These are phyloP conservation scores for Petrocephalus sullivani DNA, from an alignment of 2,797 vertebrate genomes.

Conservation along the genomic window DNA sequence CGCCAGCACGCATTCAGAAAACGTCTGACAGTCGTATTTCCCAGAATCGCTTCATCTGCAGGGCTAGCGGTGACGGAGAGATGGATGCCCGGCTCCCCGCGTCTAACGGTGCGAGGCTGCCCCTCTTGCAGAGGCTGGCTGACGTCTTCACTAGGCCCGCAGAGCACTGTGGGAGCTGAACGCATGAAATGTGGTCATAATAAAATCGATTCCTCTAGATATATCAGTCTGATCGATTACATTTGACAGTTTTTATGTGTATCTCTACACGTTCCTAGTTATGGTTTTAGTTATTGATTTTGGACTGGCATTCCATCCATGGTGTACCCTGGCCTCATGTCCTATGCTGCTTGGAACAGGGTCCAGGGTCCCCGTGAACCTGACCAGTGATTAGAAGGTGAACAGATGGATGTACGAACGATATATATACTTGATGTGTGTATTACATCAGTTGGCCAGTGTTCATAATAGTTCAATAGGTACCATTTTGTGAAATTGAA, in stretches of 20 bases:
- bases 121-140: neutral
- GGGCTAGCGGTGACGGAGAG: neutral
- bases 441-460: neutral
- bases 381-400: neutral
- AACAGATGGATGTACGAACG: neutral
- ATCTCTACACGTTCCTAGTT: neutral
- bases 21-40: neutral
- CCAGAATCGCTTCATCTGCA: neutral
- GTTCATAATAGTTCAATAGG: neutral
- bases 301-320: neutral
- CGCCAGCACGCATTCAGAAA: neutral
- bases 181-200: neutral
- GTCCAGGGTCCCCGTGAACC: neutral
- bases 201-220: neutral
- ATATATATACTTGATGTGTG: neutral
- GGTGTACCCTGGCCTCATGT: neutral
- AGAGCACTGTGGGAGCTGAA: neutral
- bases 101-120: neutral
- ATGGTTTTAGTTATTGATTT: neutral
- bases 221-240: neutral
- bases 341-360: neutral
- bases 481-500: neutral
- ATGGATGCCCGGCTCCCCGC: neutral
- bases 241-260: neutral
- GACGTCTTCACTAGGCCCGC: neutral